A percentile compares a stretch with the other conserved stretches of the same genome.
phyloP scores from a whole-genome alignment of 2,888 invertebrate species.

The Yponomeuta evonymella region DNA sequence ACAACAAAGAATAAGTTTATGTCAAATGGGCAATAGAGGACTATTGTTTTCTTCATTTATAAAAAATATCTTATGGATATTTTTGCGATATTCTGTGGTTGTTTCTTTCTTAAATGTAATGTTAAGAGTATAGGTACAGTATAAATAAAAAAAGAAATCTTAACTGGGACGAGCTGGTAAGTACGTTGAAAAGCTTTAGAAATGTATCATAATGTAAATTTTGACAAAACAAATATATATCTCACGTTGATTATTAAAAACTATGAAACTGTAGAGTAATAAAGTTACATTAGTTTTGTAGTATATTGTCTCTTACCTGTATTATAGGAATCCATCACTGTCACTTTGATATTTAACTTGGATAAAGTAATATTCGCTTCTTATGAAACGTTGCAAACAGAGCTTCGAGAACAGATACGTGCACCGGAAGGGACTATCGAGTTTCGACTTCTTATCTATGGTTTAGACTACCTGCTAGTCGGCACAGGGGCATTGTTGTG shows the following conservation, averaged over 20 bases:
- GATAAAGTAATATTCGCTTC: neutral
- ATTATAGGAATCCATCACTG: constrained; percentile 13
- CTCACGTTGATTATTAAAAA: neutral
- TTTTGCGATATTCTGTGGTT: neutral
- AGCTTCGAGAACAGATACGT: too few relatives aligned
- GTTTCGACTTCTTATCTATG: neutral
- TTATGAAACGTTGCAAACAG: neutral
- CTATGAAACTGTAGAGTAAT: neutral
- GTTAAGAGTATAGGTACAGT: neutral
- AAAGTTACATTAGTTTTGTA: neutral
- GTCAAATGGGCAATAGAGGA: neutral
- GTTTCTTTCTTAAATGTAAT: neutral
- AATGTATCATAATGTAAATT: neutral
- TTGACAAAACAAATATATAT: neutral
- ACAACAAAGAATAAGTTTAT: constrained; percentile 13
- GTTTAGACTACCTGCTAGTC: constrained; percentile 3
- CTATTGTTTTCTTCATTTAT: neutral
- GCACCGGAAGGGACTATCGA: constrained; percentile 9
- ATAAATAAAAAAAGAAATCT: neutral
- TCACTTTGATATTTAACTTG: neutral
- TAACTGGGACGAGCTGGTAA: neutral
- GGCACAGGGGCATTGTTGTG: neutral
- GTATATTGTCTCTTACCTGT: constrained; percentile 12
- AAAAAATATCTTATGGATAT: neutral
- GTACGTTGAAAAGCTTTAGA: neutral